Base-by-base conservation (phyloP, 2,797 vertebrate genomes). In the Gallinago solitaria region DNA sequence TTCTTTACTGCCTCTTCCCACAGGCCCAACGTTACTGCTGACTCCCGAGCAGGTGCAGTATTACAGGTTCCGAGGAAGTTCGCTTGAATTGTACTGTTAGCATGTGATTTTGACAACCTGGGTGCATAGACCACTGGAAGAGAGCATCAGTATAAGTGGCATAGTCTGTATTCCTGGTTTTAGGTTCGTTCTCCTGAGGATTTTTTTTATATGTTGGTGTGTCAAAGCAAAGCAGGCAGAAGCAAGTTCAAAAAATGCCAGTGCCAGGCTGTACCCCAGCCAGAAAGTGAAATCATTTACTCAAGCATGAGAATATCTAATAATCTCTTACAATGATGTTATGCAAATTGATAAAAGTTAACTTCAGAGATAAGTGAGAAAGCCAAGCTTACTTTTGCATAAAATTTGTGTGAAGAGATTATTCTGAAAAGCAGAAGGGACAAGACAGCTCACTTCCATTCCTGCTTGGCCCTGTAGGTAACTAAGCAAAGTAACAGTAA, bases 31-130 rank as follows among this genome's bases (percentile, higher is more conserved):
- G 0, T 79, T 98, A 30, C 19, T 95, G 9, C 9, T 98, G 95
- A 97, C 97, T 60, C 83, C 98, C 2, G 98, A 98, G 90, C 98
- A 98, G 98, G 98, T 98, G 97, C 33, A 71, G 8, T 83, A 15
- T 9, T 37, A 1, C 39, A 33, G 51, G 32, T 48, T 79, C 32
- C 13, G 48, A 61, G 83, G 21, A 35, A 74, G 39, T 54, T 16
- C 18, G 7, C 68, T 68, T 69, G 68, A 30, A 75, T 37, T 27
- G 43, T 61, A 9, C 30, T 45, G 7, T 19, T 43, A 5, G 4
- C 5, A 5, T 16, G 11, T 73, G 35, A 27, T 39, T 64, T 41
- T 4, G 11, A 18, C 43, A 43, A 5, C 33, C 7, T 63, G 33
- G 28, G 9, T 35, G 53, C 27, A 8, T 23, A 59, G 86, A 48